phyloP scores from a whole-genome alignment of 2,888 invertebrate genomes.

The Andrena marginata region DNA sequence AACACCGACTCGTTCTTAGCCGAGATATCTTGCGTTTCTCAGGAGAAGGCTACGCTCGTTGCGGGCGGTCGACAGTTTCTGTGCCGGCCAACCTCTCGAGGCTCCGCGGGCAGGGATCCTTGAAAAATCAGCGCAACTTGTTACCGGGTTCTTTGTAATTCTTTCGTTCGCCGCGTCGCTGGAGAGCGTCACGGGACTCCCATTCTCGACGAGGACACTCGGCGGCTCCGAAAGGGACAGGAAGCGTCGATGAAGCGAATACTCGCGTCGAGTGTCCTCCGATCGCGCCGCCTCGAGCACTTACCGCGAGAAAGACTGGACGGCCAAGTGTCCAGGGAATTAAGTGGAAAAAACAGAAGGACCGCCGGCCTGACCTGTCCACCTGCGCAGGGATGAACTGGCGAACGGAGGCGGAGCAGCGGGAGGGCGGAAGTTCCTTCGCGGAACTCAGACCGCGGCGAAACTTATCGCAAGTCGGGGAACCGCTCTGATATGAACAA shows the following conservation, averaged over 20 bases:
- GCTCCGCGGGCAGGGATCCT: background rate
- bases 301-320: conserved; percentile 7
- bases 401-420: conserved; percentile 1
- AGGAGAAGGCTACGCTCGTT: background rate
- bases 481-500: conserved; percentile 48
- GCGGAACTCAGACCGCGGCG: conserved; percentile 25
- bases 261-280: background rate
- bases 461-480: conserved; percentile 41
- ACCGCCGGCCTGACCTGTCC: background rate
- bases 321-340: conserved; percentile 39
- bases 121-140: conserved; percentile 14
- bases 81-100: background rate
- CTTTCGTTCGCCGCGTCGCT: conserved; percentile 20
- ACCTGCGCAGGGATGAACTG: conserved; percentile 29
- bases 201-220: conserved; percentile 3
- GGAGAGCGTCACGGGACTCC: background rate
- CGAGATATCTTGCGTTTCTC: background rate
- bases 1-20: background rate
- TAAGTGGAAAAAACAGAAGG: conserved; percentile 44
- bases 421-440: conserved; percentile 25
- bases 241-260: background rate
- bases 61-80: background rate
- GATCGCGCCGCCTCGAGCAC: conserved; percentile 20
- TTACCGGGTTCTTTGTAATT: conserved; percentile 9
- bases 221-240: background rate